These are phyloP conservation scores for Huso huso DNA, from an alignment of 2,797 vertebrate genomes.

Conservation along the genomic window DNA sequence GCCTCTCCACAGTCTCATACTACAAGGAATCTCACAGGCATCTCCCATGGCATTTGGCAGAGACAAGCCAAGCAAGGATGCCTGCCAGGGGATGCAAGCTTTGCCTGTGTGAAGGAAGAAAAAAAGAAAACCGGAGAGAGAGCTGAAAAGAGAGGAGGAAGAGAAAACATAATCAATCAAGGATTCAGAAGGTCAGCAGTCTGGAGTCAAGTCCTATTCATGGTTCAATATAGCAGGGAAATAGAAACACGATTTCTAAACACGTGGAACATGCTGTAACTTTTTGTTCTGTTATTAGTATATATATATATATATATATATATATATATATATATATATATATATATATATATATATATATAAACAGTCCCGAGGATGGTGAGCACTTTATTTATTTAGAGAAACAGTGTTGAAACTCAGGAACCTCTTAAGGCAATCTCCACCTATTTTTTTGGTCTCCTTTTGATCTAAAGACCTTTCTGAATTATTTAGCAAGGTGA, in stretches of 20 bases:
- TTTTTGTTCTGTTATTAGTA: too few relatives aligned
- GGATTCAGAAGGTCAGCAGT: conserved; percentile 37
- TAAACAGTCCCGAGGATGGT: too few relatives aligned
- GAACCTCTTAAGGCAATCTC: too few relatives aligned
- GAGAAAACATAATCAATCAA: conserved; percentile 25
- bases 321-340: too few relatives aligned
- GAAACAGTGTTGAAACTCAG: too few relatives aligned
- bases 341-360: too few relatives aligned
- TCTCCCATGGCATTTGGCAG: conserved; percentile 19
- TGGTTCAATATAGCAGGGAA: not conserved
- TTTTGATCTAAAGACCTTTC: too few relatives aligned
- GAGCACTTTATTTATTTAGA: too few relatives aligned
- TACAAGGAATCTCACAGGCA: conserved; percentile 17
- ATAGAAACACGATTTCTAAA: not conserved
- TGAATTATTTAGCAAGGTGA: too few relatives aligned
- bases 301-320: too few relatives aligned
- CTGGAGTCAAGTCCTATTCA: not conserved
- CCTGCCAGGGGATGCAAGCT: conserved; percentile 42
- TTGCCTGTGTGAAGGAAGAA: not conserved
- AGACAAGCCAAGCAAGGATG: conserved; percentile 24
- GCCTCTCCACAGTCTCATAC: not conserved
- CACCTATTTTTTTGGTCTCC: too few relatives aligned
- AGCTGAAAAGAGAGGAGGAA: conserved; percentile 17
- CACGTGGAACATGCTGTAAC: too few relatives aligned
- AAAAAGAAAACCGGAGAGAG: conserved; percentile 22